Evolutionary conservation across 2,113 vertebrate species (phyloP).

Genomic region (western clawed frog (Xenopus tropicalis)): DNA sequence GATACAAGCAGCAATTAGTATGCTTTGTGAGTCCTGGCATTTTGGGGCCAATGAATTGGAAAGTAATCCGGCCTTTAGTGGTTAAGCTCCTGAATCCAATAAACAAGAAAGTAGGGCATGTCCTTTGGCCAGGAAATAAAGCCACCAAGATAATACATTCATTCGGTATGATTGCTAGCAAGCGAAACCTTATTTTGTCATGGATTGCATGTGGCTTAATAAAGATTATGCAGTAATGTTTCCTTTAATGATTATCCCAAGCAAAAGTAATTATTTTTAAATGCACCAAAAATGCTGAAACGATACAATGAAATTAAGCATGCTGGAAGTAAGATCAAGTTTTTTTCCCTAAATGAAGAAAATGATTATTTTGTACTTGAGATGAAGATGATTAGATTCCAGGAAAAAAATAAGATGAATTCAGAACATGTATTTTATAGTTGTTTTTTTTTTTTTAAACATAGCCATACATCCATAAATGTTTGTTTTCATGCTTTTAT

Average conservation of each 20-base stretch:
- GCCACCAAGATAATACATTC: slow-evolving; percentile 11
- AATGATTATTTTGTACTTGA: no score
- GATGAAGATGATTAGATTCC: no score
- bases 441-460: no score
- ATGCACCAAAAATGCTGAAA: slow-evolving; percentile 8
- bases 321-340: neutral
- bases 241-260: slow-evolving; percentile 9
- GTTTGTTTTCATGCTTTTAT: no score
- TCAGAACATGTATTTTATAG: no score
- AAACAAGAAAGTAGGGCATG: slow-evolving; percentile 15
- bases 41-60: slow-evolving; percentile 14
- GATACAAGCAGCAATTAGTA: slow-evolving; percentile 3
- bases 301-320: neutral
- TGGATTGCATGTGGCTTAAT: slow-evolving; percentile 14
- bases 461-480: no score
- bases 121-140: slow-evolving; percentile 12
- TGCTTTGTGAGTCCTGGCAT: slow-evolving; percentile 1
- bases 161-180: slow-evolving; percentile 7
- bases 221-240: neutral
- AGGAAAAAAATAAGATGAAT: no score
- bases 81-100: slow-evolving; percentile 4
- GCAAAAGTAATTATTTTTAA: slow-evolving; percentile 17
- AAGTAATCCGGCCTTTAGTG: slow-evolving; percentile 12
- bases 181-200: neutral
- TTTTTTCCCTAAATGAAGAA: neutral